These are phyloP conservation scores for Triplophysa siluroides DNA, from an alignment of 2,113 vertebrate species.

Conservation along the genomic window DNA sequence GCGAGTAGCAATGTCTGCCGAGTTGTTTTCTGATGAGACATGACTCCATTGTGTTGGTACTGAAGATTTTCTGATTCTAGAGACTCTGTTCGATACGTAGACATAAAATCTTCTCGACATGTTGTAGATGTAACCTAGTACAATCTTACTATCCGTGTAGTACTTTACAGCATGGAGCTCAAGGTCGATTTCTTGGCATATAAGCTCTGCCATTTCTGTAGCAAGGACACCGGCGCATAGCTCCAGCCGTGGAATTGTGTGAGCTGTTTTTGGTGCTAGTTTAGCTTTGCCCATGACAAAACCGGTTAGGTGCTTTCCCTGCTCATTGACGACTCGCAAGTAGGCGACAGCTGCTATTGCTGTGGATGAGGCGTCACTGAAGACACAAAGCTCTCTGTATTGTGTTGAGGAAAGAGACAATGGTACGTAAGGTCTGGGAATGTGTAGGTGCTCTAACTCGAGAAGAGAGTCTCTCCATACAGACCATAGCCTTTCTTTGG, in stretches of 20 bases:
- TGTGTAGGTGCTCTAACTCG: too few species aligned
- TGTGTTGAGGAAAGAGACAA: too few species aligned
- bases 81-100: conserved; percentile 11
- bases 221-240: conserved; percentile 46
- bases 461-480: too few species aligned
- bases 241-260: conserved; percentile 43
- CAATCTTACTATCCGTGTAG: conserved; percentile 38
- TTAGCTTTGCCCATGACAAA: conserved; percentile 45
- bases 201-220: conserved; percentile 46
- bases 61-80: conserved; percentile 19
- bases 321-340: neutral
- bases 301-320: neutral
- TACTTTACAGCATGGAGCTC: conserved; percentile 5
- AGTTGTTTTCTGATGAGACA: conserved; percentile 8
- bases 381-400: too few species aligned
- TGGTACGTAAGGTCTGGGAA: too few species aligned
- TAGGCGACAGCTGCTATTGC: conserved; percentile 36
- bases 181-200: conserved; percentile 14
- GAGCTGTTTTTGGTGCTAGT: conserved; percentile 30
- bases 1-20: conserved; percentile 8
- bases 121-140: conserved; percentile 46
- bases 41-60: conserved; percentile 1
- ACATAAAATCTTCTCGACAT: conserved; percentile 32
- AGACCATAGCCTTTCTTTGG: neutral
- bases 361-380: conserved; percentile 18